Evolutionary conservation across 2,888 invertebrate genomes (phyloP).

Genomic region (Hirtodrosophila cameraria): DNA sequence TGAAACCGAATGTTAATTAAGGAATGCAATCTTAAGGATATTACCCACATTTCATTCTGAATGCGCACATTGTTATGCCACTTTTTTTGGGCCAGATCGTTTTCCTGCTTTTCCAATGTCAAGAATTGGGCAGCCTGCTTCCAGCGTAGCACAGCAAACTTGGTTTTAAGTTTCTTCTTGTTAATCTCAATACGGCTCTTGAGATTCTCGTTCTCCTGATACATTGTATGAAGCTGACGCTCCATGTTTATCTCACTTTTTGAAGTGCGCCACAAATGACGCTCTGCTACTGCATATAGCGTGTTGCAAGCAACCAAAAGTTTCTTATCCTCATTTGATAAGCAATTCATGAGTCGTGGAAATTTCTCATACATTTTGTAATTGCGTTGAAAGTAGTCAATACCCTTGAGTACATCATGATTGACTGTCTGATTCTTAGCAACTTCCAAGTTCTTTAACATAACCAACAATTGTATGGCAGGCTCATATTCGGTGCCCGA

Average conservation of each 20-base stretch:
- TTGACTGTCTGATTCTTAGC: slow-evolving; percentile 33
- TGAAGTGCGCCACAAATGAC: slow-evolving; percentile 54
- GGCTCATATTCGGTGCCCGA: slow-evolving; percentile 26
- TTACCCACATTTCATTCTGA: slow-evolving; percentile 61
- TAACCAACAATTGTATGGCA: slow-evolving; percentile 33
- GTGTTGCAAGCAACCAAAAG: slow-evolving; percentile 44
- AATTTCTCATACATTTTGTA: slow-evolving; percentile 37
- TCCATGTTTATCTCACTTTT: slow-evolving; percentile 58
- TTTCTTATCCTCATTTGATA: slow-evolving; percentile 34
- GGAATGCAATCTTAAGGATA: neutral
- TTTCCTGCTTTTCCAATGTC: slow-evolving; percentile 50
- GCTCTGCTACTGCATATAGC: slow-evolving; percentile 36
- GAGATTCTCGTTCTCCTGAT: slow-evolving; percentile 44
- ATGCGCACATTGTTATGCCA: slow-evolving; percentile 66
- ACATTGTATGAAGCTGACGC: slow-evolving; percentile 51
- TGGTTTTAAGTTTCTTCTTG: slow-evolving; percentile 19
- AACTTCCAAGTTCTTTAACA: slow-evolving; percentile 21
- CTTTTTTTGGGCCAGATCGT: slow-evolving; percentile 55
- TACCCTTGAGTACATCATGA: slow-evolving; percentile 30
- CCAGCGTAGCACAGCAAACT: slow-evolving; percentile 48
- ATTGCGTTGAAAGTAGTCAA: slow-evolving; percentile 55
- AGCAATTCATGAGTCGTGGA: slow-evolving; percentile 27
- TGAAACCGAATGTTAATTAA: neutral
- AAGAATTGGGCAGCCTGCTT: slow-evolving; percentile 44
- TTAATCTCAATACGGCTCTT: slow-evolving; percentile 15